Percentiles rank a stretch among this genome's conserved stretches.
Evolutionary conservation across 2,888 invertebrate species (phyloP).

Genomic region (Mythimna vitellina): DNA sequence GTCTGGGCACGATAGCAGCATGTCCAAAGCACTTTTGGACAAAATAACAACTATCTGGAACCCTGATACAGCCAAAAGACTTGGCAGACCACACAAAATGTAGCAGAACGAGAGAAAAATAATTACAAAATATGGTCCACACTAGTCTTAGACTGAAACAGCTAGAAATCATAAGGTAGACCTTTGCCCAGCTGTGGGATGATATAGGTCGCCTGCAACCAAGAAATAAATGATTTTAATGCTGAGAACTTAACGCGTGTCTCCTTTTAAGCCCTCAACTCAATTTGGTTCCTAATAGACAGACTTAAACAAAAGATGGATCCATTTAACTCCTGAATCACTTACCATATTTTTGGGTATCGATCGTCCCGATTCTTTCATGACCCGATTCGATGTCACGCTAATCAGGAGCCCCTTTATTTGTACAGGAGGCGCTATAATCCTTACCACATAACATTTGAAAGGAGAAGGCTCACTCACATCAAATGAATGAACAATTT

Average conservation of each 20-base stretch:
- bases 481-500: background rate
- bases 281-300: background rate
- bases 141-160: background rate
- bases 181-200: background rate
- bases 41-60: background rate
- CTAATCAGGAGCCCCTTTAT: conserved; percentile 20
- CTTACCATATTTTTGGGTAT: conserved; percentile 45
- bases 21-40: background rate
- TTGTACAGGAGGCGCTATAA: background rate
- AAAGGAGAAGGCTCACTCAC: conserved; percentile 14
- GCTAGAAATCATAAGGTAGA: background rate
- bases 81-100: background rate
- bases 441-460: background rate
- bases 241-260: background rate
- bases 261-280: background rate
- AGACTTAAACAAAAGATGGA: conserved; percentile 16
- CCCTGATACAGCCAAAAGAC: background rate
- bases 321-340: conserved; percentile 26
- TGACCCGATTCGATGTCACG: conserved; percentile 48
- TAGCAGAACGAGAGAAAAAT: background rate
- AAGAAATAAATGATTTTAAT: background rate
- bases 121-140: background rate
- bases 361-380: conserved; percentile 48
- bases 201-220: background rate
- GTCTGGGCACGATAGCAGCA: background rate